Conservation (phyloP, 2,797 vertebrate genomes). For the Coreius guichenoti region DNA sequence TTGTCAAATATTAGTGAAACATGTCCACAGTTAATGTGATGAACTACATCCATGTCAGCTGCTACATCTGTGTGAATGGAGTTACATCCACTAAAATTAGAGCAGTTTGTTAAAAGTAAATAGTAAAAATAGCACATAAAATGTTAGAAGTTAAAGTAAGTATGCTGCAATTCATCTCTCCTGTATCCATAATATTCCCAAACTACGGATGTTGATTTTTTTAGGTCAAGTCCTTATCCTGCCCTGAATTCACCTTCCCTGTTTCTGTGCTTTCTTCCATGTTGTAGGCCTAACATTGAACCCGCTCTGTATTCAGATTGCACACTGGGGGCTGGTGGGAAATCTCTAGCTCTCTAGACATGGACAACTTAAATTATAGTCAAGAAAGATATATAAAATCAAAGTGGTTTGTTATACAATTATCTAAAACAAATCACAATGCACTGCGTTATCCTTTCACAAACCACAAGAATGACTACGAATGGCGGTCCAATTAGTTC, state of each 20-base stretch:
- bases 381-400: background rate
- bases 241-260: no score
- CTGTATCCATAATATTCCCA: no score
- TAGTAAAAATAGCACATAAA: background rate
- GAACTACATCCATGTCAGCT: background rate
- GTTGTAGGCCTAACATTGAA: no score
- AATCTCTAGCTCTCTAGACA: background rate
- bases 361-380: background rate
- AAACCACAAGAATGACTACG: background rate
- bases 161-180: no score
- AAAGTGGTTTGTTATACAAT: background rate
- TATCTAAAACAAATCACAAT: background rate
- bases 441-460: background rate
- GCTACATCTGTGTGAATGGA: background rate
- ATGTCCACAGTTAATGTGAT: background rate
- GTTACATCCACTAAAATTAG: background rate
- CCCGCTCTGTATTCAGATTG: no score
- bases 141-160: background rate
- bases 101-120: background rate
- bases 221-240: no score
- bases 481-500: background rate
- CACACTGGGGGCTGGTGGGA: no score
- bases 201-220: no score
- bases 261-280: no score
- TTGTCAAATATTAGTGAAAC: background rate